Base-by-base conservation (phyloP, 2,888 invertebrate genomes). In the Troides helena region DNA sequence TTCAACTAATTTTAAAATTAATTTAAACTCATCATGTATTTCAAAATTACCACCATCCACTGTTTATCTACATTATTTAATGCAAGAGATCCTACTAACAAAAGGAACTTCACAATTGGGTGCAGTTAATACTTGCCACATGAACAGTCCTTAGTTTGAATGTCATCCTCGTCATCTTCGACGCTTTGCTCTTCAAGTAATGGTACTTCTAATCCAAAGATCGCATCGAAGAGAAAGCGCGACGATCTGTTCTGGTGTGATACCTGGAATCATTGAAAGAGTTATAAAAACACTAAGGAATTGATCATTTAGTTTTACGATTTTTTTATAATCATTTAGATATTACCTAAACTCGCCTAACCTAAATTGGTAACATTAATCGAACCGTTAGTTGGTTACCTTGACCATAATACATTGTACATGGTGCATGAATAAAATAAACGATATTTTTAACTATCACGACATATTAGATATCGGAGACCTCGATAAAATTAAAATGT, bases 191-290 rank as follows among this genome's bases (percentile, higher is more conserved):
- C 94, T 65, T 93, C 93, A 61, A 93, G 84, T 57, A 93, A 75
- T 68, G 92, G 92, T 62, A 89, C 93, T 79, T 95, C 95, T 74
- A 95, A 87, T 17, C 95, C 95, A 82, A 96, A 95, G 72, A 96
- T 91, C 43, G 95, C 94, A 81, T 96, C 96, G 81, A 96, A 96
- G 69, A 96, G 89, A 84, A 96, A 95, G 82, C 94, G 93, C 74
- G 94, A 94, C 10, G 94, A 93, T 78, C 95, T 93, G 80, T 94
- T 94, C 73, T 89, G 86, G 67, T 85, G 77, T 75, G 85, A 80
- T 56, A 89, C 87, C 92, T 92, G 86, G 43, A 90, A 87, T 65
- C 7, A 58, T 21, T 12, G 23, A 1, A 53, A 58, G 23, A 3
- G 3, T 58, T 58, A 23, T 58, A 12, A 58, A 53, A 30, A 3